phyloP scores from a whole-genome alignment of 2,797 vertebrate genomes.

The Carduelis carduelis region DNA sequence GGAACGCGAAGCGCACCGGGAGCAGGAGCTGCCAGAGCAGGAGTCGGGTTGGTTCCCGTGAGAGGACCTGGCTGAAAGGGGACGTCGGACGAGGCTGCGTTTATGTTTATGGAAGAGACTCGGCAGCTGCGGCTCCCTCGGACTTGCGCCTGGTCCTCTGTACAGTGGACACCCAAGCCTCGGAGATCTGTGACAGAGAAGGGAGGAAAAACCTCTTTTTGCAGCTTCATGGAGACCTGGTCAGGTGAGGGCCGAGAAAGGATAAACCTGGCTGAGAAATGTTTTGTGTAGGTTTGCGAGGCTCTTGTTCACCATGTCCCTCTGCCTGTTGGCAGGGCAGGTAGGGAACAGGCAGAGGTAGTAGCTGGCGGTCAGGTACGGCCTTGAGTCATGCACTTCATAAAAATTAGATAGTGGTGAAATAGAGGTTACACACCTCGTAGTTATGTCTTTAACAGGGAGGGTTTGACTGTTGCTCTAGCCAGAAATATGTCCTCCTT shows the following conservation, averaged over 20 bases:
- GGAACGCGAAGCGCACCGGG: slow-evolving; percentile 90
- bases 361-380: no score
- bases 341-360: neutral
- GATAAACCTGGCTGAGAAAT: neutral
- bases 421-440: neutral
- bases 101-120: slow-evolving; percentile 80
- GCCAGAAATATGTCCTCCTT: neutral
- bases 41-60: slow-evolving; percentile 88
- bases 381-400: neutral
- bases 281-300: accelerated
- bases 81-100: slow-evolving; percentile 88
- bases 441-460: neutral
- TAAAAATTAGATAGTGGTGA: neutral
- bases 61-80: slow-evolving; percentile 91
- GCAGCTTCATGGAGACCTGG: slow-evolving; percentile 91
- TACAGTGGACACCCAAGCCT: slow-evolving; percentile 85
- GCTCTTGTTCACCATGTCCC: accelerated
- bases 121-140: slow-evolving; percentile 35
- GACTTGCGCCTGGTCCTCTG: slow-evolving; percentile 91
- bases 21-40: slow-evolving; percentile 86
- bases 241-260: slow-evolving; percentile 79
- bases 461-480: neutral
- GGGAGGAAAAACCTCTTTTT: slow-evolving; percentile 83
- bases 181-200: slow-evolving; percentile 88
- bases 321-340: accelerated